Evolutionary conservation across 2,888 invertebrate genomes (phyloP).

Genomic region (Machimus atricapillus): DNA sequence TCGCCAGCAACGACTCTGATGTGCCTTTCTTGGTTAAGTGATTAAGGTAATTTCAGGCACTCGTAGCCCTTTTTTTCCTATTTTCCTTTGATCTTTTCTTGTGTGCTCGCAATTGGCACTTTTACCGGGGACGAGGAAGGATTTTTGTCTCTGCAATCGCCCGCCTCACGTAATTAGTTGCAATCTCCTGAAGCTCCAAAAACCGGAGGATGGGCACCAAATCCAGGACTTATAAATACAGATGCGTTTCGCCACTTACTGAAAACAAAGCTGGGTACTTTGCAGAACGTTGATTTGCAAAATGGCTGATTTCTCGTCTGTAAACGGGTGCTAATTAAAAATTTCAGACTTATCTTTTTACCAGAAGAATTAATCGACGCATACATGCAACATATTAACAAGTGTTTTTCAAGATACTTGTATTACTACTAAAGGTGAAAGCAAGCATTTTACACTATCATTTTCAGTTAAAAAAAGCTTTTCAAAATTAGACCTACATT

Average conservation of each 20-base stretch:
- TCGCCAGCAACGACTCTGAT: background rate
- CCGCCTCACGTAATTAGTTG: background rate
- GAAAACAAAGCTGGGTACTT: background rate
- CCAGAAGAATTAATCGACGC: background rate
- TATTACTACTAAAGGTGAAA: no score
- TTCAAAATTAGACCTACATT: no score
- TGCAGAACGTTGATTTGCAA: background rate
- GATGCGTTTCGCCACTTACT: background rate
- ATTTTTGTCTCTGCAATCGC: background rate
- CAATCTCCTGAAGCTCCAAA: background rate
- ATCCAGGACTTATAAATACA: background rate
- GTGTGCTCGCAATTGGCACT: background rate
- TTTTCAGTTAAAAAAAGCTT: no score
- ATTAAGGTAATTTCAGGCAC: conserved; percentile 32
- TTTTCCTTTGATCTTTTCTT: conserved; percentile 17
- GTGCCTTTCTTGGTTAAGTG: conserved; percentile 19
- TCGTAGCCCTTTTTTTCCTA: background rate
- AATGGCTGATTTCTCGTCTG: background rate
- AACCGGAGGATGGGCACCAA: background rate
- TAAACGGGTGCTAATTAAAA: background rate
- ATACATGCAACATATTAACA: background rate
- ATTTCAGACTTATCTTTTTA: background rate
- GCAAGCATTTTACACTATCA: no score
- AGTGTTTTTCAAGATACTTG: no score
- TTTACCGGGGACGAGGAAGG: background rate